Conservation (phyloP, 1,140 invertebrate genomes). For the Dufourea novaeangliae region DNA sequence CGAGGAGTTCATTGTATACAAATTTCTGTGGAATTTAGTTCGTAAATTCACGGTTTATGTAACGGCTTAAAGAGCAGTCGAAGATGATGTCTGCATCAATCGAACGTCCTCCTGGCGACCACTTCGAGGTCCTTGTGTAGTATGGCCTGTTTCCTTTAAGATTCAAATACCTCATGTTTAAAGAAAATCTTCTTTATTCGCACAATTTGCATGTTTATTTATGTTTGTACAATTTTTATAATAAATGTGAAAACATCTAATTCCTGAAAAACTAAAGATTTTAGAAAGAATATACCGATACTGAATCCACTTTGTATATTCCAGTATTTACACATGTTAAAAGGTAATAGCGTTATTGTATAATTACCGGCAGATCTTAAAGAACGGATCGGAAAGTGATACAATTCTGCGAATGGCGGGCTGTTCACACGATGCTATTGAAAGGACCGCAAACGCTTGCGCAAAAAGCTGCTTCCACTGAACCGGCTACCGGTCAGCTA, state of each 20-base stretch:
- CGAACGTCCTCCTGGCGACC: neutral
- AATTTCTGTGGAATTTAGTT: constrained; percentile 18
- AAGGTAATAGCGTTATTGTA: neutral
- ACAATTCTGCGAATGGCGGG: constrained; percentile 42
- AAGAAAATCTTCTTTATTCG: neutral
- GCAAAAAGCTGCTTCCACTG: constrained; percentile 56
- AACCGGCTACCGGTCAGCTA: constrained; percentile 59
- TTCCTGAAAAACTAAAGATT: no score
- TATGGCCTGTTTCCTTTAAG: neutral
- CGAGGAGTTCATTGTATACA: constrained; percentile 37
- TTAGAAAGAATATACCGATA: no score
- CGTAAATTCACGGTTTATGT: constrained; percentile 15
- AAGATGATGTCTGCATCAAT: constrained; percentile 25
- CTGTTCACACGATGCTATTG: constrained; percentile 44
- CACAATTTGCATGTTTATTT: neutral
- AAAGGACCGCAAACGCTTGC: constrained; percentile 29
- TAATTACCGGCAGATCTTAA: constrained; percentile 2
- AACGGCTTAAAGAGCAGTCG: neutral
- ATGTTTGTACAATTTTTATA: neutral
- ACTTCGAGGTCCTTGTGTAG: neutral
- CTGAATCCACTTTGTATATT: neutral
- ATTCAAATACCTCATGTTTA: neutral
- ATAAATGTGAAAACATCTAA: neutral
- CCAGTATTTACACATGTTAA: neutral
- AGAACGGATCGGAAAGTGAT: constrained; percentile 28